phyloP scores from a whole-genome alignment of 2,113 vertebrate genomes.

The Terrapene triunguis region DNA sequence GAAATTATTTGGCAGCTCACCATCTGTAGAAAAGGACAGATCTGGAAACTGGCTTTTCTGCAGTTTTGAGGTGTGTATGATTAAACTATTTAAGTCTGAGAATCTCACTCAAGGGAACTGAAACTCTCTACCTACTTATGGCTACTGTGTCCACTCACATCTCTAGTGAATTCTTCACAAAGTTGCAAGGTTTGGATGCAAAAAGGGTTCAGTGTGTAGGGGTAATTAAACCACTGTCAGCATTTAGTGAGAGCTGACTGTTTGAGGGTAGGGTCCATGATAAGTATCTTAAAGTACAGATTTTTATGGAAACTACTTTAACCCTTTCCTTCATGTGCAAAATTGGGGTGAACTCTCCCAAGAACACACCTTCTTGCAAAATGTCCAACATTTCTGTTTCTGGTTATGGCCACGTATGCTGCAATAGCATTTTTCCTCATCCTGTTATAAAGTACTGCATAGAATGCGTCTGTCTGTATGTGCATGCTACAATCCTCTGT shows the following conservation, averaged over 20 bases:
- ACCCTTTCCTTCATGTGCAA: not conserved
- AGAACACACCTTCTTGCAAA: not conserved
- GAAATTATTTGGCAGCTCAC: conserved; percentile 57
- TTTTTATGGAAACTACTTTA: not conserved
- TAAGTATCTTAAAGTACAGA: not conserved
- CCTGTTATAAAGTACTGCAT: not conserved
- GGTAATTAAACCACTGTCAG: not conserved
- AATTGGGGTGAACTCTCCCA: not conserved
- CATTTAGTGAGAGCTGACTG: accelerated
- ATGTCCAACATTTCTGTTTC: not conserved
- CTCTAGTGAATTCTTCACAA: conserved; percentile 3
- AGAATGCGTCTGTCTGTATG: not conserved
- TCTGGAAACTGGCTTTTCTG: conserved; percentile 53
- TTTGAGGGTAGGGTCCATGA: not conserved
- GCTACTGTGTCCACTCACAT: not conserved
- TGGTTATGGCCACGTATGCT: not conserved
- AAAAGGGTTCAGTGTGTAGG: not conserved
- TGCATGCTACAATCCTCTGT: not conserved
- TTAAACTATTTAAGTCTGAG: conserved; percentile 31
- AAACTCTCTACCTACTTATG: conserved; percentile 58
- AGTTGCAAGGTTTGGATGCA: not conserved
- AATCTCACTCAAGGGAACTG: conserved; percentile 12
- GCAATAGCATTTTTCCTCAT: not conserved
- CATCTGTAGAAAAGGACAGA: conserved; percentile 25
- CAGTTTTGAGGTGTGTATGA: conserved; percentile 9